Base-by-base conservation (phyloP, 2,113 vertebrate genomes). In the Delphinapterus leucas region DNA sequence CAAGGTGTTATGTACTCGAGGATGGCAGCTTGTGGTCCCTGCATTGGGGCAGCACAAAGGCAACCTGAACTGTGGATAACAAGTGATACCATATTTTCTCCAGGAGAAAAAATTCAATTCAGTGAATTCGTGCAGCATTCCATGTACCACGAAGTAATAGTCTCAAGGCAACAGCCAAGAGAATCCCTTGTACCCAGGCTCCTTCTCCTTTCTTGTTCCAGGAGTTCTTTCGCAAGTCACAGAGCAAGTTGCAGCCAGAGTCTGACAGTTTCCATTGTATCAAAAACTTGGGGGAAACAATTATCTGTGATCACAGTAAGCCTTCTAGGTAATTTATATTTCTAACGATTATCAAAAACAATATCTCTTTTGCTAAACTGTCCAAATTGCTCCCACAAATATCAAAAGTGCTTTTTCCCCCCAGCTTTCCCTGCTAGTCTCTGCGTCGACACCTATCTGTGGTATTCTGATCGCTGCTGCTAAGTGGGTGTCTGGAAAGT, bases 371-470 rank as follows among this genome's bases (percentile, higher is more conserved):
- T 28, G 44, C 58, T 58, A 31, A 76, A 12, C 31, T 71, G 67
- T 83, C 85, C 79, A 38, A 21, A 61, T 11, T 21, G 36, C 86
- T 68, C 93, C 88, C 85, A 92, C 60, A 17, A 68, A 90, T n/a
- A 13, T n/a, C 74, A 17, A 5, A 74, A 84, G 87, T 55, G 9
- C 71, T 55, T 49, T 60, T 15, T 8, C 6, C 53, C 14, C 11
- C 7, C 38, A 13, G n/a, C 28, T 14, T 12, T 33, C 38, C 15
- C 71, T 38, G 55, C n/a, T 74, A 1, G 1, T 14, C 49, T 67
- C 15, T 23, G 9, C 0, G 0, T 1, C 18, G 9, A 4, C 84
- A 1, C 1, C 0, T 0, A 2, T 3, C 91, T 31, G 14, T 21
- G 81, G 8, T 18, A 6, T 8, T 20, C 17, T 1, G 18, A 47